These are phyloP conservation scores for Chrysochloris asiatica DNA, from an alignment of 2,113 vertebrate species.

Conservation along the genomic window DNA sequence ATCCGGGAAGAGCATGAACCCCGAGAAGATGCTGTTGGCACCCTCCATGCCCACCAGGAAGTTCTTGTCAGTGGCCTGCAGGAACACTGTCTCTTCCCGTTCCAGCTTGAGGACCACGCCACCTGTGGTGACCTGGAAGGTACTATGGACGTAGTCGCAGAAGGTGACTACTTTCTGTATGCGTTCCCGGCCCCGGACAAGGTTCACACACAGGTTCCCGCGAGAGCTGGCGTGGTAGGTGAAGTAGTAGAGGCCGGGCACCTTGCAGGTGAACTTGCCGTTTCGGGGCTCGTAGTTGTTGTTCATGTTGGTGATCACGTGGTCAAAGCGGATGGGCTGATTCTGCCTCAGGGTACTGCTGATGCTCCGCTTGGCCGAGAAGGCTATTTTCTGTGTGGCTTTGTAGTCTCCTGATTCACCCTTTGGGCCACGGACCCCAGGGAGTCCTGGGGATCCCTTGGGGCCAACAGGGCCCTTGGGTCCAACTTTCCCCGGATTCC, in stretches of 20 bases:
- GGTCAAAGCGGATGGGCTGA: conserved; percentile 83
- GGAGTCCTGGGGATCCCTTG: conserved; percentile 65
- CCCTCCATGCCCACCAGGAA: conserved; percentile 82
- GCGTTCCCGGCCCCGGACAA: conserved; percentile 75
- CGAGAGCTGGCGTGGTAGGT: conserved; percentile 87
- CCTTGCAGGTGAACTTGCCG: conserved; percentile 82
- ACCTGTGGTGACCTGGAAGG: conserved; percentile 86
- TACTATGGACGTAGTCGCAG: conserved; percentile 82
- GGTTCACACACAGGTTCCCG: conserved; percentile 82
- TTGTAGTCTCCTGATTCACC: conserved; percentile 81
- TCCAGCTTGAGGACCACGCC: conserved; percentile 84
- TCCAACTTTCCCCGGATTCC: conserved; percentile 86
- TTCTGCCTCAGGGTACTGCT: neutral
- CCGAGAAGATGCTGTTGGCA: conserved; percentile 88
- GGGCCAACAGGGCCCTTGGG: conserved; percentile 77
- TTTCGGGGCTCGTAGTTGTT: conserved; percentile 78
- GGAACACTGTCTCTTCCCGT: conserved; percentile 74
- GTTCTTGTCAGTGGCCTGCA: conserved; percentile 83
- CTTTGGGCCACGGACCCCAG: conserved; percentile 73
- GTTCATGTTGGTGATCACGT: conserved; percentile 59
- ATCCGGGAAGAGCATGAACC: conserved; percentile 87
- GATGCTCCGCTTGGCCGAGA: conserved; percentile 80
- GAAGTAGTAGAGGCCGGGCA: conserved; percentile 89
- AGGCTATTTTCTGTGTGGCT: conserved; percentile 77
- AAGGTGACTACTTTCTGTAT: conserved; percentile 80